Evolutionary conservation across 1,140 invertebrate genomes (phyloP).

Genomic region (Zaprionus africanus): DNA sequence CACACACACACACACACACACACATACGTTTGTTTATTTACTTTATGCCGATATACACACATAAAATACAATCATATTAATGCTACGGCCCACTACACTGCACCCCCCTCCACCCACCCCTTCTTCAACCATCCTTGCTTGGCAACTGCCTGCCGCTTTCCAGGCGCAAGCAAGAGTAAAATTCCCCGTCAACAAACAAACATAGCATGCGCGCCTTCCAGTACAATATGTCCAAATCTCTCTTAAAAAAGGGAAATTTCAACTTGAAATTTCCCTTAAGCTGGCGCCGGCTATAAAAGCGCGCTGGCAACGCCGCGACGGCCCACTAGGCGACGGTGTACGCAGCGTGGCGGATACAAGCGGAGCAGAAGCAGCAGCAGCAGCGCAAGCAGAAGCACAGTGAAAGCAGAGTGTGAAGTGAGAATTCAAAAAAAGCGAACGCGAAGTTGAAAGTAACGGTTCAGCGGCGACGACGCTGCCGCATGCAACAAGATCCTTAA

Average conservation of each 20-base stretch:
- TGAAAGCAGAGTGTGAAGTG: not conserved
- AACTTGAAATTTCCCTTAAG: slow-evolving; percentile 20
- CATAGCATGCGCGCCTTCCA: slow-evolving; percentile 17
- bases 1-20: too few species aligned
- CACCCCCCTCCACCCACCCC: not conserved
- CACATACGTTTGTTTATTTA: not conserved
- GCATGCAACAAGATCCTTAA: slow-evolving; percentile 8
- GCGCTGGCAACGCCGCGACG: slow-evolving; percentile 20
- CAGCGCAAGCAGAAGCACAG: not conserved
- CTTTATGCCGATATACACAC: not conserved
- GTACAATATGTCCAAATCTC: slow-evolving; percentile 9
- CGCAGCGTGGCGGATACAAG: slow-evolving; percentile 21
- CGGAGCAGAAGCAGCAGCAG: not conserved
- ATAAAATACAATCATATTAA: not conserved
- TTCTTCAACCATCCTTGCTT: not conserved
- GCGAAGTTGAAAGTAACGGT: slow-evolving; percentile 4
- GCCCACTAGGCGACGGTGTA: slow-evolving; percentile 36
- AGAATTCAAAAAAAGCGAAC: slow-evolving; percentile 10
- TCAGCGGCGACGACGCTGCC: not conserved
- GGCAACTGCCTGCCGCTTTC: not conserved
- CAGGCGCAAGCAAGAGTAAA: slow-evolving; percentile 23
- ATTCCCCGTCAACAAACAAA: not conserved
- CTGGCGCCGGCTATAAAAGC: slow-evolving; percentile 44
- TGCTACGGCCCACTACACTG: not conserved
- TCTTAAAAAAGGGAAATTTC: slow-evolving; percentile 10